These are phyloP conservation scores for Xestoiulus laeticollis DNA, from an alignment of 2,888 invertebrate species.

Conservation along the genomic window DNA sequence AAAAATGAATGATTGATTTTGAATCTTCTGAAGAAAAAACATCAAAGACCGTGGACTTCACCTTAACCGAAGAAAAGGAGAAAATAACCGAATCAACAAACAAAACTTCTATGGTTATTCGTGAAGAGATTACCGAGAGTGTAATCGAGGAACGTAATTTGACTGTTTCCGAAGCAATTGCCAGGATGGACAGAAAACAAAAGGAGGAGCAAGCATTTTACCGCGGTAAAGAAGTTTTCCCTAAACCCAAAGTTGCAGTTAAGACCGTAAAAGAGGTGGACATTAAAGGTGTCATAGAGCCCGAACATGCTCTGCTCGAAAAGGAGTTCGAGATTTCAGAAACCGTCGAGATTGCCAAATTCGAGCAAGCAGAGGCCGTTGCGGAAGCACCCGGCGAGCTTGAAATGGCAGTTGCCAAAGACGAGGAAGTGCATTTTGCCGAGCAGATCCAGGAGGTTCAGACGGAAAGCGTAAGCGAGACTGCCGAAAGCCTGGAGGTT, in stretches of 20 bases:
- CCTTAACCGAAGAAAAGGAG: neutral
- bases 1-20: slow-evolving; percentile 42
- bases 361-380: neutral
- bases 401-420: neutral
- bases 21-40: slow-evolving; percentile 29
- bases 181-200: neutral
- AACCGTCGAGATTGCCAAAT: neutral
- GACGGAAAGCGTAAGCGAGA: neutral
- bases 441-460: slow-evolving; percentile 7
- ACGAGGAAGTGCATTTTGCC: slow-evolving; percentile 36
- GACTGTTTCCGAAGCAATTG: slow-evolving; percentile 8
- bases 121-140: neutral
- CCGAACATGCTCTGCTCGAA: neutral
- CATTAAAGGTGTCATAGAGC: neutral
- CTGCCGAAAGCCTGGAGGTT: neutral
- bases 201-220: neutral
- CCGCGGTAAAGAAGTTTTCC: neutral
- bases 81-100: neutral
- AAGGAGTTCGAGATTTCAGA: slow-evolving; percentile 40
- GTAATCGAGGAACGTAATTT: neutral
- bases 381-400: neutral
- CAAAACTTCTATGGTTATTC: too few relatives aligned
- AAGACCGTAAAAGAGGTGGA: neutral
- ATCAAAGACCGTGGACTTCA: slow-evolving; percentile 12
- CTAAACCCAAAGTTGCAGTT: neutral